These are phyloP conservation scores for Synanthedon formicaeformis DNA, from an alignment of 2,888 invertebrate genomes.

Conservation along the genomic window DNA sequence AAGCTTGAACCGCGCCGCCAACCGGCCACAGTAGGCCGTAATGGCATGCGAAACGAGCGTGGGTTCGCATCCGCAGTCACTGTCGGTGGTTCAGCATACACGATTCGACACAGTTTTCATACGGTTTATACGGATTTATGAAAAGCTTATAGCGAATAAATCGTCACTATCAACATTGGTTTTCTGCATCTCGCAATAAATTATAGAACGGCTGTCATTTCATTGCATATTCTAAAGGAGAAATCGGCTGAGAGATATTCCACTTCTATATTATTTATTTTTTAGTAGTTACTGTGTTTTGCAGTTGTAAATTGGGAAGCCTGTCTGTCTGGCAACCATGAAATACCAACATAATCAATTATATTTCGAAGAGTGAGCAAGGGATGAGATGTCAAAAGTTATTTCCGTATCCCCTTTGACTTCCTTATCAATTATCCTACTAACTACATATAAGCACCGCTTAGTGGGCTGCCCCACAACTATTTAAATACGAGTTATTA, in stretches of 20 bases:
- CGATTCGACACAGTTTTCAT: slow-evolving; percentile 29
- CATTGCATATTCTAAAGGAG: not conserved
- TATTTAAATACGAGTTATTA: no score
- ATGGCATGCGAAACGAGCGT: slow-evolving; percentile 32
- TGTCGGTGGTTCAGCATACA: slow-evolving; percentile 25
- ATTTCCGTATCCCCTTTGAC: no score
- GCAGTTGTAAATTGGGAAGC: no score
- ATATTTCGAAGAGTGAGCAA: no score
- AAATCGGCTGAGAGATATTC: not conserved
- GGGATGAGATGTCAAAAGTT: no score
- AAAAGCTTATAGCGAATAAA: slow-evolving; percentile 11
- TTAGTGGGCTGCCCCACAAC: no score
- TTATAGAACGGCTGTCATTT: slow-evolving; percentile 4
- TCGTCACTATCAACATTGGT: slow-evolving; percentile 11
- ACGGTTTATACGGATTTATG: slow-evolving; percentile 21
- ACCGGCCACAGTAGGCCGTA: slow-evolving; percentile 25
- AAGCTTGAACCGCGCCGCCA: slow-evolving; percentile 23
- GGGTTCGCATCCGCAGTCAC: slow-evolving; percentile 25
- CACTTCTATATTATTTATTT: not conserved
- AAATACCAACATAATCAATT: no score
- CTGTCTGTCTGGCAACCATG: no score
- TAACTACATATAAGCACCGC: no score
- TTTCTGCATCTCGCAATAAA: slow-evolving; percentile 3
- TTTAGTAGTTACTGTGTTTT: no score
- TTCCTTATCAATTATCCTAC: no score